Evolutionary conservation across 2,113 vertebrate genomes (phyloP), one percentile per base, ranked within the genome.

Genomic region (Oplegnathus fasciatus): DNA sequence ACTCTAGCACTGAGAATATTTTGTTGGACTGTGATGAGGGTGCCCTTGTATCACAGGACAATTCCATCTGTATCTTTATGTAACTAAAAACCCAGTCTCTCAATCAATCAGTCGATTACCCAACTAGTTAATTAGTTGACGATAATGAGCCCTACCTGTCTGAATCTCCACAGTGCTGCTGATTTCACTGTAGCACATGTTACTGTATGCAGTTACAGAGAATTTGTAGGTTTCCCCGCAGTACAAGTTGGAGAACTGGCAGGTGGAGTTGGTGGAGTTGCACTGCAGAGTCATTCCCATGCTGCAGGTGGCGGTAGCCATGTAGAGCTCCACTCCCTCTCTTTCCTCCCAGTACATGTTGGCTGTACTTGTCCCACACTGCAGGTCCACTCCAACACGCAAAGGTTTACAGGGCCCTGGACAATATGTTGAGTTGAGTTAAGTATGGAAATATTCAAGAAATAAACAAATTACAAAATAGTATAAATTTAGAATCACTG

Each of bases 341-440:
- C 34, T 75, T 48, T 88, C 62, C 24, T 93, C 89, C 96, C 96
- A 97, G 72, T 88, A 86, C 69, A 96, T 13, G 14, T 65, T 40
- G 10, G 94, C 94, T 5, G 88, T 91, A 9, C 44, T 80, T 1
- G 65, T 90, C 14, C 91, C 92, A 60, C 96, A 96, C 78, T 83
- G 62, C 62, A 95, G 66, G 83, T 95, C 84, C 37, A 91, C 95
- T 5, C 78, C 91, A 15, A 96, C 90, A 7, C 9, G 78, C 68
- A 67, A 3, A 0, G 95, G 96, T 40, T 86, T 73, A 68, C 96
- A 97, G 3, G 95, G 96, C 11, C 93, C 96, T 97, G 87, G 3
- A 76, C 4, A 10, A 52, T 24, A 73, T 1, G 10, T 30, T 34
- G 1, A 55, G 7, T 64, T 44, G 13, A 24, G 10, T 69, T 54